Evolutionary conservation across 2,888 invertebrate species (phyloP).

Genomic region (Philaethria dido): DNA sequence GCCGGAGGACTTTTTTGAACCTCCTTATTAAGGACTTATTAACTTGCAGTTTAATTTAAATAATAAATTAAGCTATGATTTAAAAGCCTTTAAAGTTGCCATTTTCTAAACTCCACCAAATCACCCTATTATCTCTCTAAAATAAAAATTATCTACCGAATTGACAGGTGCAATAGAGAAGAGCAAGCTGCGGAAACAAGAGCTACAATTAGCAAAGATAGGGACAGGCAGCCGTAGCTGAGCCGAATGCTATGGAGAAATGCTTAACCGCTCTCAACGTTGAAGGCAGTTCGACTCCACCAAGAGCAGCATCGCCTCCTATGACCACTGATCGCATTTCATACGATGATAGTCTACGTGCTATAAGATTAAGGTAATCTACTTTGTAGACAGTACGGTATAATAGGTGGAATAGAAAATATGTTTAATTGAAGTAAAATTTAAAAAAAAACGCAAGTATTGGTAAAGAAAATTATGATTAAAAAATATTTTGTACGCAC

Average conservation of each 20-base stretch:
- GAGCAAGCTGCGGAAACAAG: slow-evolving; percentile 63
- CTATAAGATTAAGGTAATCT: slow-evolving; percentile 10
- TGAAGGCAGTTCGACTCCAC: slow-evolving; percentile 68
- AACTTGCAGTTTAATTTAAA: too few relatives aligned
- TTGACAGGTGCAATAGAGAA: too few relatives aligned
- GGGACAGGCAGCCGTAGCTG: slow-evolving; percentile 71
- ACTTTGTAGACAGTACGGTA: not conserved
- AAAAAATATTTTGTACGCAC: too few relatives aligned
- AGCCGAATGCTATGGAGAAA: slow-evolving; percentile 70
- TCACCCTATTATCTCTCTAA: too few relatives aligned
- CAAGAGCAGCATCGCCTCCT: slow-evolving; percentile 66
- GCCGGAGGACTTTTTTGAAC: too few relatives aligned
- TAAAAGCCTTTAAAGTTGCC: too few relatives aligned
- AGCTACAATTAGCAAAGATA: slow-evolving; percentile 68
- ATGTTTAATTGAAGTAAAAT: not conserved
- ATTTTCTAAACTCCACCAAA: too few relatives aligned
- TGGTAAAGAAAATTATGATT: too few relatives aligned
- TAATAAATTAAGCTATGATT: too few relatives aligned
- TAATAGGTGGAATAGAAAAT: not conserved
- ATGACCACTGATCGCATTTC: slow-evolving; percentile 68
- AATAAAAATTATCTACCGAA: too few relatives aligned
- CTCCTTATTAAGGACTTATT: too few relatives aligned
- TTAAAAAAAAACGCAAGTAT: too few relatives aligned
- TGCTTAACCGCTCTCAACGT: slow-evolving; percentile 73
- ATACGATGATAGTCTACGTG: slow-evolving; percentile 54